Evolutionary conservation across 2,113 vertebrate genomes (phyloP).

Genomic region (Salvelinus fontinalis): DNA sequence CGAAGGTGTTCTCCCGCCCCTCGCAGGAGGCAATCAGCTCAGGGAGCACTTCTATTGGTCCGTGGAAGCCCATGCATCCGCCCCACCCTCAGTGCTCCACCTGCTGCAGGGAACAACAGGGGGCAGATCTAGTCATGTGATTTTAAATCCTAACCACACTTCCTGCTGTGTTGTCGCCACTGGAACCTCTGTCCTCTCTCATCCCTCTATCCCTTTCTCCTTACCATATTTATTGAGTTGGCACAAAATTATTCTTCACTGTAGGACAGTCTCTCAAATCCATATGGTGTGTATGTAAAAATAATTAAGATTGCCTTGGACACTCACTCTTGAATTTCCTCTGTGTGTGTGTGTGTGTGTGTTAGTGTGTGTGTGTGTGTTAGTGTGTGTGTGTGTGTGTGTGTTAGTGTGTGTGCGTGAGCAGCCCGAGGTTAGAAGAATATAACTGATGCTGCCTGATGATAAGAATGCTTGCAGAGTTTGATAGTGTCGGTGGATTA

Average conservation of each 20-base stretch:
- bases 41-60: constrained; percentile 88
- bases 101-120: constrained; percentile 73
- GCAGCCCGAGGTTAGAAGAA: background rate
- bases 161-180: constrained; percentile 12
- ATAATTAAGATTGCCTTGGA: constrained; percentile 21
- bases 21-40: constrained; percentile 87
- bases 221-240: constrained; percentile 58
- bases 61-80: constrained; percentile 54
- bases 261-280: constrained; percentile 11
- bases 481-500: background rate
- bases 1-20: constrained; percentile 82
- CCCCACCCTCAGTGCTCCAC: constrained; percentile 72
- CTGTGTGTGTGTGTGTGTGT: constrained; percentile 8
- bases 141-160: constrained; percentile 7
- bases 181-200: constrained; percentile 22
- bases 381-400: no score
- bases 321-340: background rate
- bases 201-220: constrained; percentile 28
- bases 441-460: background rate
- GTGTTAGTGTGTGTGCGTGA: background rate
- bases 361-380: background rate
- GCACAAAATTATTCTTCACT: constrained; percentile 46
- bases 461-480: background rate
- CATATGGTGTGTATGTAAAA: constrained; percentile 5
- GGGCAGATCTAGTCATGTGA: constrained; percentile 17